These are phyloP conservation scores for Xanthia togata DNA, from an alignment of 2,888 invertebrate species.

Conservation along the genomic window DNA sequence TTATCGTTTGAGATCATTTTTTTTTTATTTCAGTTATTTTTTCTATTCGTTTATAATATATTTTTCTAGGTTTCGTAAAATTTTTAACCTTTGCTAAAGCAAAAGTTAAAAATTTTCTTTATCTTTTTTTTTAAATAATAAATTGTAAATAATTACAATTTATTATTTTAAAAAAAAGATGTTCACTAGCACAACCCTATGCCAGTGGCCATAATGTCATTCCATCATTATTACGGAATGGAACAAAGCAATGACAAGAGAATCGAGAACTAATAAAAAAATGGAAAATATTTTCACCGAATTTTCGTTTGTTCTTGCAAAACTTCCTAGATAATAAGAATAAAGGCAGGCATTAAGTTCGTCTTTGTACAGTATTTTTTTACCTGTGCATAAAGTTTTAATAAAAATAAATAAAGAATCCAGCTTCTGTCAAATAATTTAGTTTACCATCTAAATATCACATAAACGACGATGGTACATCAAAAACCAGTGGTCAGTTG, in stretches of 20 bases:
- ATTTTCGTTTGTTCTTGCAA: not conserved
- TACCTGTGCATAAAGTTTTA: no score
- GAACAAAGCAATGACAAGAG: not conserved
- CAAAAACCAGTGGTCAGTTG: constrained; percentile 52
- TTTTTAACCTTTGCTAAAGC: no score
- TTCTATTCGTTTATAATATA: not conserved
- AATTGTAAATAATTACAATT: no score
- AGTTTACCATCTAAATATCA: constrained; percentile 14
- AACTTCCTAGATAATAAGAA: not conserved
- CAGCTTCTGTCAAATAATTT: not conserved
- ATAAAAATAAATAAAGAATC: no score
- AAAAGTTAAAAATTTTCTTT: no score
- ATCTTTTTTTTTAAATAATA: no score
- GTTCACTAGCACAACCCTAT: no score
- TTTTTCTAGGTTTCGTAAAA: not conserved
- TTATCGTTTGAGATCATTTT: not conserved
- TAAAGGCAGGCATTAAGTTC: no score
- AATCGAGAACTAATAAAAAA: not conserved
- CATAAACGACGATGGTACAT: constrained; percentile 6
- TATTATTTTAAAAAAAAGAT: no score
- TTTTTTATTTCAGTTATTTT: not conserved
- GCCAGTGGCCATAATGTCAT: not conserved
- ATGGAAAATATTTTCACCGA: not conserved
- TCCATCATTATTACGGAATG: not conserved
- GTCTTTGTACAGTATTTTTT: no score